phyloP scores from a whole-genome alignment of 2,888 invertebrate species.

The Actias luna region DNA sequence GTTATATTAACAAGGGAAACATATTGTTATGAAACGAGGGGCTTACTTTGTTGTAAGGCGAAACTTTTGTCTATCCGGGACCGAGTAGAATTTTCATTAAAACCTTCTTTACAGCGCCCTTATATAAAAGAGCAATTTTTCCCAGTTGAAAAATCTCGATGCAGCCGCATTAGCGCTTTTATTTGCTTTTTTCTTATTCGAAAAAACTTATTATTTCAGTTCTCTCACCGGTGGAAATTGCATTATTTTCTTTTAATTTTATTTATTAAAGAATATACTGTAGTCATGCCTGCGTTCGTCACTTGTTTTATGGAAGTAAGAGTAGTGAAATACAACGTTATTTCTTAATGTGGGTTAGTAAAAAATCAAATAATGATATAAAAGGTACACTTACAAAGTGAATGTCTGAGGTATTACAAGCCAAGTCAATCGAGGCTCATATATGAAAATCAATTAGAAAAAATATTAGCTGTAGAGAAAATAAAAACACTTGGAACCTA shows the following conservation, averaged over 20 bases:
- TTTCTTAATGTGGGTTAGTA: background rate
- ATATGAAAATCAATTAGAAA: background rate
- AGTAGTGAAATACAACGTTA: background rate
- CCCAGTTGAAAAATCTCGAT: slow-evolving; percentile 74
- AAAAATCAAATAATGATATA: background rate
- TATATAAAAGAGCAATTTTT: slow-evolving; percentile 76
- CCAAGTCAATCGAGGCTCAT: background rate
- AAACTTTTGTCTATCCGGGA: slow-evolving; percentile 59
- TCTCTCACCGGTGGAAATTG: slow-evolving; percentile 66
- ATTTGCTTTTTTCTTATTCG: slow-evolving; percentile 66
- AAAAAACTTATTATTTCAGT: slow-evolving; percentile 77
- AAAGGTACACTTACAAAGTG: background rate
- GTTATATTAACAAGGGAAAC: slow-evolving; percentile 18
- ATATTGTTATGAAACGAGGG: slow-evolving; percentile 35
- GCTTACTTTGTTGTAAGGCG: slow-evolving; percentile 46
- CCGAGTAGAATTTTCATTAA: slow-evolving; percentile 74
- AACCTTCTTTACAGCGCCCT: slow-evolving; percentile 66
- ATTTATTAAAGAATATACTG: slow-evolving; percentile 44
- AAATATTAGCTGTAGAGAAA: no score
- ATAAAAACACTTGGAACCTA: no score
- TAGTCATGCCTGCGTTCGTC: background rate
- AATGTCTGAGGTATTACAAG: background rate
- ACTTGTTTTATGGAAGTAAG: background rate
- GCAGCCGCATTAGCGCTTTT: slow-evolving; percentile 76
- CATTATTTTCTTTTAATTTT: slow-evolving; percentile 66